Percentiles rank a stretch among this genome's conserved stretches.
phyloP scores from a whole-genome alignment of 2,797 vertebrate genomes.

The Spondyliosoma cantharus region DNA sequence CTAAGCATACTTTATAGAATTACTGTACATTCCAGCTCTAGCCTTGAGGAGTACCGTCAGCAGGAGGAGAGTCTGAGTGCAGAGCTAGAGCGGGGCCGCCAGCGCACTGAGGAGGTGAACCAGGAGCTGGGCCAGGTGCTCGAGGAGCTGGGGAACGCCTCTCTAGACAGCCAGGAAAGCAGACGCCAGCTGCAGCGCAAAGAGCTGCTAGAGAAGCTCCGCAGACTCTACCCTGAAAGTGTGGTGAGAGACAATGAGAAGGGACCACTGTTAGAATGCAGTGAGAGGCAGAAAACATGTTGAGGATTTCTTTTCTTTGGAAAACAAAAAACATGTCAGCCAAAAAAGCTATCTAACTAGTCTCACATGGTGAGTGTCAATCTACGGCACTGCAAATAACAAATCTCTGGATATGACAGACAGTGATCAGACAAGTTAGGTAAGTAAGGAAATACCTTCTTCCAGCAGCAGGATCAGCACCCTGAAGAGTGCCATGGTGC shows the following conservation, averaged over 20 bases:
- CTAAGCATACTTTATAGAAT: background rate
- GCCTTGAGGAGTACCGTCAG: constrained; percentile 81
- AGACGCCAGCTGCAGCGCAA: constrained; percentile 86
- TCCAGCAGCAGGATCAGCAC: too few species aligned
- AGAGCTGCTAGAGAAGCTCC: constrained; percentile 88
- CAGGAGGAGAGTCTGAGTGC: constrained; percentile 82
- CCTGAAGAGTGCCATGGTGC: too few species aligned
- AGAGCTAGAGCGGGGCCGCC: constrained; percentile 82
- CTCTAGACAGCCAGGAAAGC: constrained; percentile 89
- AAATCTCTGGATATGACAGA: background rate
- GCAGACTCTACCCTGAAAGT: constrained; percentile 87
- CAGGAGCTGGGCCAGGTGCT: constrained; percentile 84
- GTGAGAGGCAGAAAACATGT: background rate
- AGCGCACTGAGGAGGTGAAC: constrained; percentile 85
- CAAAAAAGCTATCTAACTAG: background rate
- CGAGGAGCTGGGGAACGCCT: constrained; percentile 87
- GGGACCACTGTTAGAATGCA: background rate
- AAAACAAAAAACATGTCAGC: background rate
- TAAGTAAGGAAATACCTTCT: too few species aligned
- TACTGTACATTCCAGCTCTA: constrained; percentile 76
- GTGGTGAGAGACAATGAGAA: constrained; percentile 83
- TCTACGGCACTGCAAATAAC: background rate
- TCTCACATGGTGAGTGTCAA: background rate
- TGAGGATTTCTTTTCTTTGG: background rate
- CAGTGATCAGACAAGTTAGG: too few species aligned